These are phyloP conservation scores for Thamnophis sirtalis DNA, from an alignment of 2,113 vertebrate species.

Conservation along the genomic window DNA sequence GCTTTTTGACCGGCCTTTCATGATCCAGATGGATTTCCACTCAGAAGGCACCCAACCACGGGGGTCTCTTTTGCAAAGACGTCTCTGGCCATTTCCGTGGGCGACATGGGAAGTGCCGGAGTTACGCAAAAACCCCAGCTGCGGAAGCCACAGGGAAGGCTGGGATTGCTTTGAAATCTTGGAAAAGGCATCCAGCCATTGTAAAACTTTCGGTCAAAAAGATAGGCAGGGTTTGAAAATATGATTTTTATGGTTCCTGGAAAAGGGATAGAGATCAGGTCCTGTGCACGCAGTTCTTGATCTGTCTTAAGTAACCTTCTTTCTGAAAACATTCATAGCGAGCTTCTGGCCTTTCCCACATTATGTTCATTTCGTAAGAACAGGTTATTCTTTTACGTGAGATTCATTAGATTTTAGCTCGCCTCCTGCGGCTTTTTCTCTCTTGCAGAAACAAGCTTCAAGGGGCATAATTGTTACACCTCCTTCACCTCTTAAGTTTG, in stretches of 20 bases:
- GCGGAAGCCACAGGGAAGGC: not conserved
- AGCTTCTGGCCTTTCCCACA: not conserved
- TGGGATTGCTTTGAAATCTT: not conserved
- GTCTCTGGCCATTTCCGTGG: not conserved
- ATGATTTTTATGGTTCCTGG: not conserved
- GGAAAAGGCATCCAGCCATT: not conserved
- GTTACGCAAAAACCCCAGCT: not conserved
- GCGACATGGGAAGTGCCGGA: not conserved
- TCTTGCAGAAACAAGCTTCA: not conserved
- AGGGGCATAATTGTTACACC: not conserved
- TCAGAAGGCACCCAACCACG: not conserved
- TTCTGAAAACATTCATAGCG: not conserved
- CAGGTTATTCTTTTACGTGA: not conserved
- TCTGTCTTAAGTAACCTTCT: not conserved
- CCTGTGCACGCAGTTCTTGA: not conserved
- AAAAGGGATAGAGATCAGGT: not conserved
- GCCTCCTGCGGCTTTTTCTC: not conserved
- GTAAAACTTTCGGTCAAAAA: no score
- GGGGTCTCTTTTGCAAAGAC: not conserved
- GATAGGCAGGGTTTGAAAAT: not conserved
- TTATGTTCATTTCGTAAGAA: not conserved
- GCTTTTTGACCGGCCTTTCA: not conserved
- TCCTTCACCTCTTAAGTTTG: not conserved
- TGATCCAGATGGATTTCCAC: conserved; percentile 29
- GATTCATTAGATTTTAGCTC: not conserved